phyloP scores from a whole-genome alignment of 2,113 vertebrate genomes.

The Brienomyrus brachyistius region DNA sequence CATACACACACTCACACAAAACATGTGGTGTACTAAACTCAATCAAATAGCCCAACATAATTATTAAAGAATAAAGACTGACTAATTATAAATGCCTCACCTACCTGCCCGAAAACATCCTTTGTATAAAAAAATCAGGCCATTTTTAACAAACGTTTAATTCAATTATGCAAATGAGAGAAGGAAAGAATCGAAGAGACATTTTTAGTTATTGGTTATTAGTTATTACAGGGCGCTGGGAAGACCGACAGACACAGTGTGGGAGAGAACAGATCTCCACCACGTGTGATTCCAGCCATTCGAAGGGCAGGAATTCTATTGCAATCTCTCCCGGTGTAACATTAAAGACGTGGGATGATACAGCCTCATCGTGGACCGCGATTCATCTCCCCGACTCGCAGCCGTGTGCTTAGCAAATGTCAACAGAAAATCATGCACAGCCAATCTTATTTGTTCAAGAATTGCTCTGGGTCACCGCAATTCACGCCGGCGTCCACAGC shows the following conservation, averaged over 20 bases:
- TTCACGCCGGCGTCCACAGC: slow-evolving; percentile 1
- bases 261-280: neutral
- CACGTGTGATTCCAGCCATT: neutral
- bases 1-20: neutral
- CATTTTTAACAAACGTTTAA: neutral
- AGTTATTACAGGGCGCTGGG: neutral
- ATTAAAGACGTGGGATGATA: slow-evolving; percentile 23
- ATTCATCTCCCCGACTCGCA: slow-evolving; percentile 23
- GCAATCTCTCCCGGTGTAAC: slow-evolving; percentile 11
- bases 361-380: slow-evolving; percentile 18
- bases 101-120: neutral
- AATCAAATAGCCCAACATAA: neutral
- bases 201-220: neutral
- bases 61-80: neutral
- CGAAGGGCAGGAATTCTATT: slow-evolving; percentile 7
- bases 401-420: slow-evolving; percentile 27
- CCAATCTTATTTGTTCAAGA: slow-evolving; percentile 29
- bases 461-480: slow-evolving; percentile 23
- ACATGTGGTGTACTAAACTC: neutral
- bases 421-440: slow-evolving; percentile 27
- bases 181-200: neutral
- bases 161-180: neutral
- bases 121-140: neutral
- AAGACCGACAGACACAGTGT: neutral
- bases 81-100: neutral